phyloP scores from a whole-genome alignment of 2,113 vertebrate genomes.

The Pongo pygmaeus region DNA sequence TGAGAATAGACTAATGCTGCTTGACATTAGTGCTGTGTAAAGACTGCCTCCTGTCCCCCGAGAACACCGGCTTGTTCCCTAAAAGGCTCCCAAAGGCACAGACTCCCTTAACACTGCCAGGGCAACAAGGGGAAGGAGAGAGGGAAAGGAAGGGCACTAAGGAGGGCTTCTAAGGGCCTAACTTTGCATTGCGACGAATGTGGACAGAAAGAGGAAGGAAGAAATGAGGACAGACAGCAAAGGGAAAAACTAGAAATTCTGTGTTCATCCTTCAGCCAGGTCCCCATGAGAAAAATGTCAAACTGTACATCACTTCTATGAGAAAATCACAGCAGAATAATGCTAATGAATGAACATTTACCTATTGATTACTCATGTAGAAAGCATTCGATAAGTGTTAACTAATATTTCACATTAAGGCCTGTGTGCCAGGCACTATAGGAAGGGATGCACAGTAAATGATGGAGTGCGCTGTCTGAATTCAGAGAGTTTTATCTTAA shows the following conservation, averaged over 20 bases:
- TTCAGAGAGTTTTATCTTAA: neutral
- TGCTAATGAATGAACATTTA: fast-evolving
- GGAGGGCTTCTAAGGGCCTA: neutral
- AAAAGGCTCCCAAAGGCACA: neutral
- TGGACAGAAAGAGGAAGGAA: neutral
- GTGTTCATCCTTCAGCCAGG: fast-evolving
- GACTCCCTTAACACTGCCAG: neutral
- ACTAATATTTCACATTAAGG: neutral
- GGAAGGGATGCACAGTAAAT: neutral
- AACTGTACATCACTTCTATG: fast-evolving
- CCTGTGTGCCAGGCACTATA: fast-evolving
- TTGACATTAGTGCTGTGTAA: too few relatives aligned
- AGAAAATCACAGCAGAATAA: neutral
- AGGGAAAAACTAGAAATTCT: too few relatives aligned
- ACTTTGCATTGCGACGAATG: neutral
- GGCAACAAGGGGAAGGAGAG: fast-evolving
- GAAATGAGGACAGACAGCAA: neutral
- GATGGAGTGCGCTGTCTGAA: neutral
- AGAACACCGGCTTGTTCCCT: neutral
- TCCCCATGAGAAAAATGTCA: fast-evolving
- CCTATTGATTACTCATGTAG: neutral
- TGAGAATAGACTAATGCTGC: too few relatives aligned
- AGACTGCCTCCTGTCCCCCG: neutral
- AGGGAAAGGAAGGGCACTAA: neutral
- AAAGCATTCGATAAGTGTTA: neutral